These are phyloP conservation scores for Camponotus fellah DNA, from an alignment of 2,888 invertebrate genomes.

Conservation along the genomic window DNA sequence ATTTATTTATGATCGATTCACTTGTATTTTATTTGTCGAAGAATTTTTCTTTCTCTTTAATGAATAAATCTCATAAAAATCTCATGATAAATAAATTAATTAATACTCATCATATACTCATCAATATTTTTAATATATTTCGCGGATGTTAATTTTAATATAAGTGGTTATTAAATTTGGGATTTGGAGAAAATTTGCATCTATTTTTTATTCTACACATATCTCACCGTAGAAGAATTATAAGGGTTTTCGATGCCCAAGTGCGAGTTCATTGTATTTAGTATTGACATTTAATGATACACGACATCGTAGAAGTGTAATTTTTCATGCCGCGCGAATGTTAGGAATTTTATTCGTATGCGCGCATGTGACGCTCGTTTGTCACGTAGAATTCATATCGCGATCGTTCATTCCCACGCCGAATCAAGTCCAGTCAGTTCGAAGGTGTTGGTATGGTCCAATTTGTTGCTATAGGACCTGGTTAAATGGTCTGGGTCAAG, in stretches of 20 bases:
- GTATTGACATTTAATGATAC: not conserved
- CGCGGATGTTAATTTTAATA: not conserved
- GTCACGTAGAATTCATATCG: conserved; percentile 69
- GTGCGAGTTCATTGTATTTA: not conserved
- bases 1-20: too few relatives aligned
- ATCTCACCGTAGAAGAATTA: not conserved
- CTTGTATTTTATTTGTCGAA: too few relatives aligned
- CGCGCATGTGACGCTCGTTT: not conserved
- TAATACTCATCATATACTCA: not conserved
- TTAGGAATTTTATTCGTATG: conserved; percentile 20
- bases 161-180: not conserved
- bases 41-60: not conserved
- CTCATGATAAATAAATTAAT: too few relatives aligned
- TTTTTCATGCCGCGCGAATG: not conserved
- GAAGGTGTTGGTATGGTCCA: conserved; percentile 54
- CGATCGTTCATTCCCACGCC: conserved; percentile 77
- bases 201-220: not conserved
- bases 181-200: not conserved
- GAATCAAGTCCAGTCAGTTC: conserved; percentile 64
- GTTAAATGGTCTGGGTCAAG: conserved; percentile 78
- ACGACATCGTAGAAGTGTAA: not conserved
- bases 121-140: not conserved
- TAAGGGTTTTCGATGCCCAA: not conserved
- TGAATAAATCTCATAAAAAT: not conserved
- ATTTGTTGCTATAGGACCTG: conserved; percentile 63